Evolutionary conservation across 1,140 invertebrate genomes (phyloP).

Genomic region (Branchinecta lindahli): DNA sequence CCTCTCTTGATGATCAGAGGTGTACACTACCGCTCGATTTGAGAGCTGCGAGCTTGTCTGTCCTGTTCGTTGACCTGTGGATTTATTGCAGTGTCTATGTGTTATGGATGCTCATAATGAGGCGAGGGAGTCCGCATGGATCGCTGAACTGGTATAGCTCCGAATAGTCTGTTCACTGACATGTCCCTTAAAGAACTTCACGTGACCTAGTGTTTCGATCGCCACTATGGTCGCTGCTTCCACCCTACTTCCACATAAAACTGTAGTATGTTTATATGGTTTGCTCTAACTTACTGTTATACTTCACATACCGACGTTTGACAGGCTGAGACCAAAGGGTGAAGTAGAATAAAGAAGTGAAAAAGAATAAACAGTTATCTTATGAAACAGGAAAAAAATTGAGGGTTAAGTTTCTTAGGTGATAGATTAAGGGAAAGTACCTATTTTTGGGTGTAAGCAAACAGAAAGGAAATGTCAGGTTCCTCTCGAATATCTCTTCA

Average conservation of each 20-base stretch:
- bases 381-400: not conserved
- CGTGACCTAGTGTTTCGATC: not conserved
- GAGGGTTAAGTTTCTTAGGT: not conserved
- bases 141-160: too few species aligned
- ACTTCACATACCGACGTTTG: not conserved
- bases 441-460: slow-evolving; percentile 26
- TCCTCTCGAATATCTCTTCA: too few species aligned
- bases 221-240: not conserved
- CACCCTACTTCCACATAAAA: not conserved
- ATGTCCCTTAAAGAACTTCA: not conserved
- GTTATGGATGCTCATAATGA: too few species aligned
- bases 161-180: not conserved
- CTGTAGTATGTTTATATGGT: not conserved
- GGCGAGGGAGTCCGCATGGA: too few species aligned
- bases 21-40: too few species aligned
- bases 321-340: not conserved
- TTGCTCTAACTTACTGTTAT: not conserved
- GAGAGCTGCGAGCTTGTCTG: too few species aligned
- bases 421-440: not conserved
- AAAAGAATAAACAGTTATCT: slow-evolving; percentile 7
- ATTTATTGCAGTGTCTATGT: too few species aligned
- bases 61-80: too few species aligned
- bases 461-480: too few species aligned
- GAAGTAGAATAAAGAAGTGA: not conserved
- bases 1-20: too few species aligned